phyloP scores from a whole-genome alignment of 2,888 invertebrate genomes.

The Hypomecis punctinalis region DNA sequence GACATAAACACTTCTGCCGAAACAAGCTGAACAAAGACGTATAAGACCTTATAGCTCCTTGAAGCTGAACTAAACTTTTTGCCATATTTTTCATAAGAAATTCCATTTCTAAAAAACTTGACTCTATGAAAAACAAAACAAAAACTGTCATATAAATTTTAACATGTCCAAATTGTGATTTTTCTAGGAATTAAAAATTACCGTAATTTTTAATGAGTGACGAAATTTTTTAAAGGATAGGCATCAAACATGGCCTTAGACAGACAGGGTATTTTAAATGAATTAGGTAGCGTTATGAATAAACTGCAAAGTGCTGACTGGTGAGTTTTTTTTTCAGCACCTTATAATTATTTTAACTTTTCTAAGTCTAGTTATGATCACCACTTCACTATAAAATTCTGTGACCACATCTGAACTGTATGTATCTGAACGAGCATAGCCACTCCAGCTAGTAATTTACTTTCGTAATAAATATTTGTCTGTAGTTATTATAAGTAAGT shows the following conservation, averaged over 20 bases:
- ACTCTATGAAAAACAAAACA: slow-evolving; percentile 11
- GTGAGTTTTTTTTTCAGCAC: slow-evolving; percentile 54
- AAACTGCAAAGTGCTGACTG: slow-evolving; percentile 78
- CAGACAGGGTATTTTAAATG: slow-evolving; percentile 73
- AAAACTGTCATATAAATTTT: slow-evolving; percentile 29
- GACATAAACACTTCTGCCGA: too few species aligned
- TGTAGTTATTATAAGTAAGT: too few species aligned
- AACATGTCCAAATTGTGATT: slow-evolving; percentile 50
- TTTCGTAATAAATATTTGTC: too few species aligned
- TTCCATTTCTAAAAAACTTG: slow-evolving; percentile 7
- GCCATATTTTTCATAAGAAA: neutral
- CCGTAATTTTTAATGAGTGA: slow-evolving; percentile 25
- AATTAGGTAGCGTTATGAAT: slow-evolving; percentile 77
- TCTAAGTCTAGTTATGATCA: too few species aligned
- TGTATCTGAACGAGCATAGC: too few species aligned
- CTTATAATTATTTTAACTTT: neutral
- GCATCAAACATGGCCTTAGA: slow-evolving; percentile 67
- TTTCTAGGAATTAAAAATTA: slow-evolving; percentile 33
- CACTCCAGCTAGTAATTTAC: too few species aligned
- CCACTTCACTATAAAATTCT: too few species aligned
- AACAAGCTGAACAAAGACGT: too few species aligned
- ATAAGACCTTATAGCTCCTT: too few species aligned
- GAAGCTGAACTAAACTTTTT: too few species aligned
- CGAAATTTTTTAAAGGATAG: slow-evolving; percentile 34
- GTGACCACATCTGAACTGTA: too few species aligned